Percentiles rank a stretch among this genome's conserved stretches.
Conservation (phyloP, 2,113 vertebrate species). For the Leptocoma aspasia region DNA sequence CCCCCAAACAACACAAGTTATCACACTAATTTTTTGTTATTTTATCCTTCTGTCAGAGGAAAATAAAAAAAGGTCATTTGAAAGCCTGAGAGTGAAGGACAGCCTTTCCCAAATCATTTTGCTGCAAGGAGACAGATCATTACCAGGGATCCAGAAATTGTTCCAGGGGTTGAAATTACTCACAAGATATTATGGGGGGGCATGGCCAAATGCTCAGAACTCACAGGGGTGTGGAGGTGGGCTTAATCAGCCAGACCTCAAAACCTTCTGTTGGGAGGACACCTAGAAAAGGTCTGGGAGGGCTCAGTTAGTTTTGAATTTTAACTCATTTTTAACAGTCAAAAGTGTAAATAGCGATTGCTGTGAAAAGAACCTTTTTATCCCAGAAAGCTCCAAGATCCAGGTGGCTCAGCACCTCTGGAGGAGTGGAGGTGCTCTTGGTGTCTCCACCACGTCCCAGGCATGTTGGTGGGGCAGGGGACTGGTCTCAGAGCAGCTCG, state of each 20-base stretch:
- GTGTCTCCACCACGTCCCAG: neutral
- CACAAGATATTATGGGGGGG: accelerated
- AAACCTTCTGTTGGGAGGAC: neutral
- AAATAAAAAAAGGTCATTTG: neutral
- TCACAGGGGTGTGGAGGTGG: accelerated
- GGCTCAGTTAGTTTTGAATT: neutral
- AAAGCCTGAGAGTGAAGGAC: neutral
- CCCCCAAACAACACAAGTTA: neutral
- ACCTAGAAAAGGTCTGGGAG: neutral
- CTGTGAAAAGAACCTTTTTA: neutral
- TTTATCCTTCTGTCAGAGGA: neutral
- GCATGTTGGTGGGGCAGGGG: neutral
- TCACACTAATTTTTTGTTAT: neutral
- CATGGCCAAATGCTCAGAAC: accelerated
- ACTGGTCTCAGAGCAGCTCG: accelerated
- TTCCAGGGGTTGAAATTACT: neutral
- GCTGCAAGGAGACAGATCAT: neutral
- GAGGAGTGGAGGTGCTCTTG: neutral
- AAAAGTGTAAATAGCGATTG: neutral
- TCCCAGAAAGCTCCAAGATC: neutral
- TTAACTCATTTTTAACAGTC: neutral
- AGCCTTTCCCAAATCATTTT: neutral
- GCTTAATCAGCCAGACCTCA: neutral
- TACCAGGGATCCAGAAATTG: neutral
- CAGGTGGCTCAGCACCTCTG: neutral